Evolutionary conservation across 2,113 vertebrate species (phyloP).

Genomic region (Notothenia coriiceps): DNA sequence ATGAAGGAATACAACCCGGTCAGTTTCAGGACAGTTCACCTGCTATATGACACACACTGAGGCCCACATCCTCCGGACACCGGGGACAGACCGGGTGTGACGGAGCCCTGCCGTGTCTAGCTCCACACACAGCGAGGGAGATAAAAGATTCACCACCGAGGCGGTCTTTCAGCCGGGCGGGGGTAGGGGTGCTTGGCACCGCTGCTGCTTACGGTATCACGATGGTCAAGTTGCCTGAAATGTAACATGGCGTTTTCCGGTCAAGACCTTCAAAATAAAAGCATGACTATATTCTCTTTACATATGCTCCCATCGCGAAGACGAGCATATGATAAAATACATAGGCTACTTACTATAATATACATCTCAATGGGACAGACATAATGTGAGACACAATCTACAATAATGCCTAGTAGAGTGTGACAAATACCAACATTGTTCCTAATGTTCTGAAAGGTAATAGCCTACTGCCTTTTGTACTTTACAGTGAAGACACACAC

Average conservation of each 20-base stretch:
- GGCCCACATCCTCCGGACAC: constrained; percentile 55
- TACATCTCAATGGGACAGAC: background rate
- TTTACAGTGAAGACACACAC: too few relatives aligned
- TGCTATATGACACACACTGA: constrained; percentile 51
- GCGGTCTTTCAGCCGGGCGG: constrained; percentile 62
- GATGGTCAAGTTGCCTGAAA: background rate
- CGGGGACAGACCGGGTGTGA: constrained; percentile 46
- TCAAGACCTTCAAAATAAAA: constrained; percentile 17
- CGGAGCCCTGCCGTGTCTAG: constrained; percentile 53
- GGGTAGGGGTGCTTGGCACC: constrained; percentile 52
- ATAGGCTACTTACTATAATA: too few relatives aligned
- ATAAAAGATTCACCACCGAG: constrained; percentile 34
- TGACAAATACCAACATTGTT: background rate
- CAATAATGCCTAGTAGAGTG: too few relatives aligned
- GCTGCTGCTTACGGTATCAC: constrained; percentile 32
- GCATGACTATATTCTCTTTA: accelerated
- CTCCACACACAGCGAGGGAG: constrained; percentile 49
- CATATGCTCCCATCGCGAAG: background rate
- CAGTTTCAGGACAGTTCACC: constrained; percentile 52
- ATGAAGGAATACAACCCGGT: constrained; percentile 64
- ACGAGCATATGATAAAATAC: background rate
- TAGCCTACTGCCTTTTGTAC: background rate
- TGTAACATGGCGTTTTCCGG: background rate
- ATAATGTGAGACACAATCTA: background rate
- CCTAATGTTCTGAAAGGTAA: background rate